Conservation (phyloP, 2,113 vertebrate species). For the Zootoca vivipara region DNA sequence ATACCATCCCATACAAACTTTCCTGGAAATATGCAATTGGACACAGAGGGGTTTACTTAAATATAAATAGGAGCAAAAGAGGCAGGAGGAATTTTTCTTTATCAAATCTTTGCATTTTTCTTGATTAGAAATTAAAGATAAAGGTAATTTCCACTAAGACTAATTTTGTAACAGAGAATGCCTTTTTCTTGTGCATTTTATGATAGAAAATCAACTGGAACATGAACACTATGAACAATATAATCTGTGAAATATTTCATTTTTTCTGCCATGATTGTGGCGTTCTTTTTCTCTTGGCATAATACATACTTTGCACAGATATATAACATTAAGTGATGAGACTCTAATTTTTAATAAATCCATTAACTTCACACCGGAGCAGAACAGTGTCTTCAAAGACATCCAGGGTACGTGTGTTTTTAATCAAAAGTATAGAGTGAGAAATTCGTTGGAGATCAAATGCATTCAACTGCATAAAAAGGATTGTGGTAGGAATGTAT, state of each 20-base stretch:
- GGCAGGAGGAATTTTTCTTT: neutral
- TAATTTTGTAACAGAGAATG: neutral
- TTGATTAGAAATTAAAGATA: constrained; percentile 28
- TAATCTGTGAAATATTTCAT: neutral
- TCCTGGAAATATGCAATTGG: neutral
- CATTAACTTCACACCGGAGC: constrained; percentile 48
- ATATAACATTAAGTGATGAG: constrained; percentile 1
- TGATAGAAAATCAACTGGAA: neutral
- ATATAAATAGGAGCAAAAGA: neutral
- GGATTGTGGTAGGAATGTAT: constrained; percentile 39
- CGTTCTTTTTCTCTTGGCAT: neutral
- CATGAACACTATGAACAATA: neutral
- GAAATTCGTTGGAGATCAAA: constrained; percentile 58
- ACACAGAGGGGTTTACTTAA: neutral
- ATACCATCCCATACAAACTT: neutral
- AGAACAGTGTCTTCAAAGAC: constrained; percentile 55
- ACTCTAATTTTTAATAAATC: constrained; percentile 30
- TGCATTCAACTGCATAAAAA: constrained; percentile 45
- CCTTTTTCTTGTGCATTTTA: constrained; percentile 14
- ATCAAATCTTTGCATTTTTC: constrained; percentile 19
- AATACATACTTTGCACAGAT: neutral
- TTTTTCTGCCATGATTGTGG: neutral
- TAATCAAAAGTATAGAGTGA: constrained; percentile 36
- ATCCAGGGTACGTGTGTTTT: constrained; percentile 28
- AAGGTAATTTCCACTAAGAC: neutral